phyloP scores from a whole-genome alignment of 2,113 vertebrate species.

The Trematocara nigrifrons region DNA sequence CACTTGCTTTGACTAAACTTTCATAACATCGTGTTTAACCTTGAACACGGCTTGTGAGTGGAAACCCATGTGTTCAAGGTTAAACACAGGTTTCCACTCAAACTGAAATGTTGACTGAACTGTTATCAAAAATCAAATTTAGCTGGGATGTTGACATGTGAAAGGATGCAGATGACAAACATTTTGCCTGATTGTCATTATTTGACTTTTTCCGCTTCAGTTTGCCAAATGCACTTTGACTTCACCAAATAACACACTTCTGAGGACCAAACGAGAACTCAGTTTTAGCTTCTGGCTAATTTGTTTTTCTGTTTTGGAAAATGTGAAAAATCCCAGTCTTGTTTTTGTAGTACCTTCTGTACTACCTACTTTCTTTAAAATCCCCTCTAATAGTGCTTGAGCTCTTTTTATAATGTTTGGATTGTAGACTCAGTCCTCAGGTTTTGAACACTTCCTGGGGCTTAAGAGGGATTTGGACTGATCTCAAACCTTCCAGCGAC shows the following conservation, averaged over 20 bases:
- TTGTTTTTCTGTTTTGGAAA: background rate
- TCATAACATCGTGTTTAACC: background rate
- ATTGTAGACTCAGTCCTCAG: background rate
- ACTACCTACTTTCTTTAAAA: background rate
- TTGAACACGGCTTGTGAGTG: conserved; percentile 15
- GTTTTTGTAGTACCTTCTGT: background rate
- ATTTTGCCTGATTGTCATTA: conserved; percentile 13
- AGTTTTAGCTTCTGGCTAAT: background rate
- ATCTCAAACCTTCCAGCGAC: conserved; percentile 12
- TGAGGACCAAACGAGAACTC: conserved; percentile 1
- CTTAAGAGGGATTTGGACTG: conserved; percentile 23
- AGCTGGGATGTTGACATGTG: conserved; percentile 7
- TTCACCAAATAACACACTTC: conserved; percentile 29
- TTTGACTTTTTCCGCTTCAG: conserved; percentile 15
- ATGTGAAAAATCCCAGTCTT: background rate
- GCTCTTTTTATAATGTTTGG: conserved; percentile 5
- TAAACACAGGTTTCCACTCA: conserved; percentile 10
- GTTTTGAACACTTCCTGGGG: conserved; percentile 30
- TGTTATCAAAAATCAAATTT: conserved; percentile 29
- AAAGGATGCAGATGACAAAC: conserved; percentile 33
- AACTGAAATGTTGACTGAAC: conserved; percentile 16
- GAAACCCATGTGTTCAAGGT: background rate
- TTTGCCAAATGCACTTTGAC: conserved; percentile 58
- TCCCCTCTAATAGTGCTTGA: conserved; percentile 14
- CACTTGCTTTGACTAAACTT: background rate